Base-by-base conservation (phyloP, 2,113 vertebrate species). In the Eretmochelys imbricata region DNA sequence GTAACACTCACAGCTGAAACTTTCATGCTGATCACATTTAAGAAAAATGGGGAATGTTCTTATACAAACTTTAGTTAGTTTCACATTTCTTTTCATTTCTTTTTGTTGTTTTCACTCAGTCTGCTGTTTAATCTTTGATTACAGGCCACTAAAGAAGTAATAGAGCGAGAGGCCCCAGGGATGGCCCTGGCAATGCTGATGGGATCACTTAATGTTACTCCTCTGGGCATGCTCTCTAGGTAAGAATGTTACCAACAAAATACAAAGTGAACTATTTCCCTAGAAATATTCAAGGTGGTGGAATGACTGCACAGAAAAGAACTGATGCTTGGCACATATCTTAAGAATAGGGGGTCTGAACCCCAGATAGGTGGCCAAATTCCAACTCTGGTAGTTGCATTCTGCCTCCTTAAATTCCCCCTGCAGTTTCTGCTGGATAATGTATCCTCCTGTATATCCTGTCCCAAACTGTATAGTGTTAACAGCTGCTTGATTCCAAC, bases 101-200 rank as follows among this genome's bases (percentile, higher is more conserved):
- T 97, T 88, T 91, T 75, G 88, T 95, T 93, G 87, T 95, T 88
- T 97, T 98, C 93, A 97, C 97, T 98, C 94, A 98, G 96, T 98
- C 69, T 97, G 84, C 88, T 98, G 54, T 98, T 98, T 98, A 95
- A 98, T 98, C 93, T 99, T 98, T 98, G 94, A 93, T 98, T 97
- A 53, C 98, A 99, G 99, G 99, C 99, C 94, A 99, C 99, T 98
- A 99, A 99, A 98, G 99, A 99, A 98, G 99, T 99, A 98, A 99
- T 99, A 87, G 99, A 99, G 98, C 98, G 99, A 92, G 99, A 99
- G 98, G 99, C 99, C 48, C 99, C 99, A 84, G 99, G 99, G 51
- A 99, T 99, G 99, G 99, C 99, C 93, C 98, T 99, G 95, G 99
- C 99, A 94, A 99, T 99, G 99, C 98, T 99, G 97, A 99, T 99